Base-by-base conservation (phyloP, 1,140 invertebrate genomes). In the Daktulosphaira vitifoliae region DNA sequence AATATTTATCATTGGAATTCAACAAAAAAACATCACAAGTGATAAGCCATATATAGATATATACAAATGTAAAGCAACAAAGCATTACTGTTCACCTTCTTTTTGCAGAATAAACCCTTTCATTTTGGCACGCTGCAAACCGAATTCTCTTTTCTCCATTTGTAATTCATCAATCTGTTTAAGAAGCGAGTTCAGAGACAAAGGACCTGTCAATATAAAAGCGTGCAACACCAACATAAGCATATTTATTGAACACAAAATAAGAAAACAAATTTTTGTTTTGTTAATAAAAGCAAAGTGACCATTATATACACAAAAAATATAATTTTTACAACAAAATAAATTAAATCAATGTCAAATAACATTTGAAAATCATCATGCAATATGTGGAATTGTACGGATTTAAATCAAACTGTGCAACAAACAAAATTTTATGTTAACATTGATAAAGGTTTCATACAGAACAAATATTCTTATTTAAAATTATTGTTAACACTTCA, bases 61-160 rank as follows among this genome's bases (percentile, higher is more conserved):
- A 8, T 46, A 65, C 51, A 65, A 65, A 65, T 53, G 52, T 18
- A 52, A 65, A 65, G 65, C 65, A 44, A 53, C 48, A 52, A 65
- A 52, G 38, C 49, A 52, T 26, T 51, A 67, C 54, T n/a, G 23
- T 50, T 69, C 79, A 89, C 88, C 85, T 85, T 95, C 91, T 81
- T 93, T 94, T 73, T 92, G 89, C 68, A 92, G 79, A 77, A 86
- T 93, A 13, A 95, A 74, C 72, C 92, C 90, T 78, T 91, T 92
- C 80, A 94, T 85, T 79, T 88, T 90, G 7, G 90, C 91, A 70
- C 90, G 81, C 75, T 93, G 90, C 48, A 81, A 76, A 72, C 92
- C 89, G 78, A 92, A 94, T 73, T 93, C 89, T 68, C 80, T 78
- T 67, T 82, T 85, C 69, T 83, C 81, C 11, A 69, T 69, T 69